Evolutionary conservation across 2,113 vertebrate genomes (phyloP).

Genomic region (Callospermophilus lateralis): DNA sequence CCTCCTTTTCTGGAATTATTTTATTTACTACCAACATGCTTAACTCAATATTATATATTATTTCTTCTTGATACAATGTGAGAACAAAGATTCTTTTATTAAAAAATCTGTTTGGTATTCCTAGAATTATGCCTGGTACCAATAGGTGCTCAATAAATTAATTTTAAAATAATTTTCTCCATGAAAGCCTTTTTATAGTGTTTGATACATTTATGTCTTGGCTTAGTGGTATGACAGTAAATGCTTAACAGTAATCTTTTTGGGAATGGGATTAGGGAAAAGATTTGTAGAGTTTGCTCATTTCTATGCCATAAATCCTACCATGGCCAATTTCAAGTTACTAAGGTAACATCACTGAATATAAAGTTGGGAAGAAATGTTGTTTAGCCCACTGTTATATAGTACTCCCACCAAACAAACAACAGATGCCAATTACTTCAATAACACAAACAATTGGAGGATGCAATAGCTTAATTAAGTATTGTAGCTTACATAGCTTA

Average conservation of each 20-base stretch:
- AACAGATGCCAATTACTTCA: background rate
- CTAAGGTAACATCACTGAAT: background rate
- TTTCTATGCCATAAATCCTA: background rate
- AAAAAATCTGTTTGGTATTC: background rate
- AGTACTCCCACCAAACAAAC: background rate
- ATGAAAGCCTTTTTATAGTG: background rate
- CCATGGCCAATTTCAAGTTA: background rate
- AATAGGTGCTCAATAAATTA: conserved; percentile 20
- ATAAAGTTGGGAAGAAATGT: background rate
- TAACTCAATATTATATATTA: background rate
- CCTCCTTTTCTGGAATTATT: background rate
- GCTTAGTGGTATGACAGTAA: background rate
- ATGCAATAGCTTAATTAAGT: background rate
- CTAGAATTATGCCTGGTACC: background rate
- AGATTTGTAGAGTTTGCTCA: background rate
- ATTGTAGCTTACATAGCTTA: background rate
- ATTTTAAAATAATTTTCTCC: background rate
- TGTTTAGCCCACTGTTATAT: background rate
- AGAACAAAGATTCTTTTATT: background rate
- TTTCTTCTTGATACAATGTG: background rate
- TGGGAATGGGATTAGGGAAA: background rate
- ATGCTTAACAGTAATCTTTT: background rate
- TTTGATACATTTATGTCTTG: background rate
- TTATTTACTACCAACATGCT: background rate
- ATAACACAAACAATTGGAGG: background rate